These are phyloP conservation scores for Onychostruthus taczanowskii DNA, from an alignment of 2,113 vertebrate species.

Conservation along the genomic window DNA sequence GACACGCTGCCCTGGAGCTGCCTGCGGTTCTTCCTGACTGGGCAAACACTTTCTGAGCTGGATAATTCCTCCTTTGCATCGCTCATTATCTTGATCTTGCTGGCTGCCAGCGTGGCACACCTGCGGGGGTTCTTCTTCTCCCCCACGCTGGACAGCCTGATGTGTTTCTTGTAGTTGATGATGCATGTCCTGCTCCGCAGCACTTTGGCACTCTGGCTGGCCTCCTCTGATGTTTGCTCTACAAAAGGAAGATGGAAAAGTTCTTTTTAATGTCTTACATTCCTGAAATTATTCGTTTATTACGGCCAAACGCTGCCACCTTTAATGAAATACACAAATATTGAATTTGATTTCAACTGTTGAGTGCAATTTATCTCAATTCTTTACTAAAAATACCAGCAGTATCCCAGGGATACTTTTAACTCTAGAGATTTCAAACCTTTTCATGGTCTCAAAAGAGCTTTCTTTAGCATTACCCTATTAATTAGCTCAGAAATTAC, in stretches of 20 bases:
- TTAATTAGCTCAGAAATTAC: neutral
- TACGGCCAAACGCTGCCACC: neutral
- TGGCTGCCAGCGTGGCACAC: conserved; percentile 85
- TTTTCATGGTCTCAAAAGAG: neutral
- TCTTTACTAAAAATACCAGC: neutral
- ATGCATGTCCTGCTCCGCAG: conserved; percentile 65
- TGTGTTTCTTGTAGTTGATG: conserved; percentile 69
- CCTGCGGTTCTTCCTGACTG: conserved; percentile 33
- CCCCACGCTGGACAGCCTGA: neutral
- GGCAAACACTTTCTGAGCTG: conserved; percentile 53
- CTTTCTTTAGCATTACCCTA: neutral
- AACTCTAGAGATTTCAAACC: neutral
- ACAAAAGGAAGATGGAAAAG: neutral
- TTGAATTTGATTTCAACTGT: neutral
- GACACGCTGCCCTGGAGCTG: conserved; percentile 56
- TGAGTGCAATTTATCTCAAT: neutral
- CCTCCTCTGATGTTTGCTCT: conserved; percentile 60
- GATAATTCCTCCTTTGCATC: conserved; percentile 74
- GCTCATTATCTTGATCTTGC: conserved; percentile 85
- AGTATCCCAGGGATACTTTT: neutral
- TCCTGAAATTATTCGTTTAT: neutral
- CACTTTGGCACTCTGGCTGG: conserved; percentile 60
- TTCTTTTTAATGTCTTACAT: neutral
- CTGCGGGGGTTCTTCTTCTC: conserved; percentile 75
- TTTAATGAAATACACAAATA: neutral